Evolutionary conservation across 2,113 vertebrate genomes (phyloP).

Genomic region (Aegithalos caudatus): DNA sequence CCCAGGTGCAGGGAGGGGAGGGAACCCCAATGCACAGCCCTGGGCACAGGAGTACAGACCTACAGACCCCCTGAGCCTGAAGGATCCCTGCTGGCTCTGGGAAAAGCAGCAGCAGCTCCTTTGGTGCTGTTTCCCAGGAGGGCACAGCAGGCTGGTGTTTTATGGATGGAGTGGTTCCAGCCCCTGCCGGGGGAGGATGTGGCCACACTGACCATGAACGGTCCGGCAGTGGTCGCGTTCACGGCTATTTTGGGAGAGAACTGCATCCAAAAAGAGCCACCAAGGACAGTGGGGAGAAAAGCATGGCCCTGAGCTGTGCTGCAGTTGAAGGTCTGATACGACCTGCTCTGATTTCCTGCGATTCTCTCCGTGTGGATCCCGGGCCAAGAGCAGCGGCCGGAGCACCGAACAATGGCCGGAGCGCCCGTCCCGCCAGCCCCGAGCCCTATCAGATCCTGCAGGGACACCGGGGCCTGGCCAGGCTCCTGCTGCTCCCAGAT

Average conservation of each 20-base stretch:
- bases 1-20: not conserved
- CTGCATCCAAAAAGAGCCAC: not conserved
- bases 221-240: rapidly evolving
- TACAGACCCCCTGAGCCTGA: not conserved
- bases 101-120: not conserved
- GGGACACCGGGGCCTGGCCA: not conserved
- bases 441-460: not conserved
- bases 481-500: slow-evolving; percentile 17
- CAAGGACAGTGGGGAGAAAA: not conserved
- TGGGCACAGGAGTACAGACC: not conserved
- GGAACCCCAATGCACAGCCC: rapidly evolving
- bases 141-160: not conserved
- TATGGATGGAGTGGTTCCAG: not conserved
- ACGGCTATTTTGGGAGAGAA: not conserved
- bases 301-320: not conserved
- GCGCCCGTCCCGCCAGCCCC: not conserved
- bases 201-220: not conserved
- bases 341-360: not conserved
- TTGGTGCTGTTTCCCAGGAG: too few relatives aligned
- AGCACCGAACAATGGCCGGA: slow-evolving; percentile 6
- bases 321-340: not conserved
- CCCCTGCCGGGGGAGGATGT: not conserved
- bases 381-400: not conserved
- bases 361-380: not conserved
- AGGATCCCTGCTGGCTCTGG: not conserved